Base-by-base conservation (phyloP, 1,140 invertebrate species). In the Metopolophium dirhodum region DNA sequence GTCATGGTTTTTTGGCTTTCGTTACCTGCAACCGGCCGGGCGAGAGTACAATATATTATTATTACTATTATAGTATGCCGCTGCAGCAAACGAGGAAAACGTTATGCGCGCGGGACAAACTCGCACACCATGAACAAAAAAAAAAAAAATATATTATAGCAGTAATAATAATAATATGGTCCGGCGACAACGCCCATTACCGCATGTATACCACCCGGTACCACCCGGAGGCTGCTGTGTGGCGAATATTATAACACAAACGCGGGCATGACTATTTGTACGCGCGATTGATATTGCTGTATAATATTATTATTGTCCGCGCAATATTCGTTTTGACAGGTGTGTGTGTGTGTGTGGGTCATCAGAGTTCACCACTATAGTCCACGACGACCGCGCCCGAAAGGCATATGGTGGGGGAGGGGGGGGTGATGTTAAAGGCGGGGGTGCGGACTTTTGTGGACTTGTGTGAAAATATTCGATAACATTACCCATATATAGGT, bases 1-100 rank as follows among this genome's bases (percentile, higher is more conserved):
- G 77, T 93, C 91, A 93, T 57, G 77, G 82, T 83, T 93, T 77
- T 93, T 86, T 26, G 90, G 77, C 37, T 61, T 90, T 61, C 89
- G 89, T 90, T 86, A 85, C n/a, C 57, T 20, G 30, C 57, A 26
- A 30, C 35, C 61, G 30, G n/a, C 30, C 61, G 30, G 61, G n/a
- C 61, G 14, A n/a, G 26, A 68, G 9, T 68, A 26, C 26, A 26
- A 1, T 37, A 37, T 37, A 37, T 37, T 37, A 37, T 37, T 41
- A 41, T 41, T 41, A 41, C 3, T 41, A 41, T 41, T 30, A 57
- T 23, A 57, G 57, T 86, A 30, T n/a, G 30, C 85, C 49, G 30
- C 85, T 26, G 47, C 86, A 18, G 30, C 86, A 22, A 41, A 47
- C 37, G 45, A 87, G 45, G 85, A 45, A 47, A 87, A 87, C 41